A percentile compares a stretch with the other conserved stretches of the same genome.
Evolutionary conservation across 2,888 invertebrate genomes (phyloP).

Genomic region (Rapana venosa): DNA sequence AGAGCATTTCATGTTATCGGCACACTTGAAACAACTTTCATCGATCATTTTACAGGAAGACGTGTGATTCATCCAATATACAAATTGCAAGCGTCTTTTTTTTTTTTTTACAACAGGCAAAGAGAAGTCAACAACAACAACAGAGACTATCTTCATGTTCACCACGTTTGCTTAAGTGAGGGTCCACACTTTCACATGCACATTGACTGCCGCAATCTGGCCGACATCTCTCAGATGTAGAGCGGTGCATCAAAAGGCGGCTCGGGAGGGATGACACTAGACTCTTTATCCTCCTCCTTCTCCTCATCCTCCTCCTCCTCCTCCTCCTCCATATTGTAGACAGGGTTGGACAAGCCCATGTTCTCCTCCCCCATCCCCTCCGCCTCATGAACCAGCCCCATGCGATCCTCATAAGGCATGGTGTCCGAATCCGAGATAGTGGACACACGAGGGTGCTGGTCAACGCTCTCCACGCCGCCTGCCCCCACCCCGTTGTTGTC

Average conservation of each 20-base stretch:
- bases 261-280: neutral
- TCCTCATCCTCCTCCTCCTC: neutral
- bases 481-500: neutral
- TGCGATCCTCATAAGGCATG: slow-evolving; percentile 14
- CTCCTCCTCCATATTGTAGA: neutral
- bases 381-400: neutral
- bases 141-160: too few species aligned
- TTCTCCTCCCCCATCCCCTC: neutral
- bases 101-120: too few species aligned
- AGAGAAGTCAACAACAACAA: too few species aligned
- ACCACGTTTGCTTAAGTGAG: too few species aligned
- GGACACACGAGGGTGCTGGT: neutral
- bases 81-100: too few species aligned
- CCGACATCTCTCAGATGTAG: neutral
- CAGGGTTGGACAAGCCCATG: slow-evolving; percentile 30
- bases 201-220: too few species aligned
- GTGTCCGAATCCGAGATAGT: slow-evolving; percentile 21
- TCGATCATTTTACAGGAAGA: too few species aligned
- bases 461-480: neutral
- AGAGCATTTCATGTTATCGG: too few species aligned
- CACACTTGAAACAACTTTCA: too few species aligned
- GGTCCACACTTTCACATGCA: too few species aligned
- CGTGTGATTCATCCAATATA: too few species aligned
- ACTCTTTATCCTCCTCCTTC: neutral
- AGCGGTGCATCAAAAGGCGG: neutral